phyloP scores from a whole-genome alignment of 2,113 vertebrate genomes.

The Psephotus haematonotus region DNA sequence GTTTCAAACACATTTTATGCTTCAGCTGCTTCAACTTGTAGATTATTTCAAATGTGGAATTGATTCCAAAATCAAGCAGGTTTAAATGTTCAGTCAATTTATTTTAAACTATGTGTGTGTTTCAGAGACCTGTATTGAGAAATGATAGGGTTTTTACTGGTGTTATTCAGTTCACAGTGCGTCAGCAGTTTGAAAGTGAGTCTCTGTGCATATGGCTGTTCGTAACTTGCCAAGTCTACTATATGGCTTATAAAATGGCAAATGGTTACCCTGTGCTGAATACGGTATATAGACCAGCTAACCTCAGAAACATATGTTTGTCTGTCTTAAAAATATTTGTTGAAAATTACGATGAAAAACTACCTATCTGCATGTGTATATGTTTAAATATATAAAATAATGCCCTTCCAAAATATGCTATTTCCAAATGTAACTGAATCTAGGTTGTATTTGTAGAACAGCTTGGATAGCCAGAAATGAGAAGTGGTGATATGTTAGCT shows the following conservation, averaged over 20 bases:
- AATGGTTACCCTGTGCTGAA: background rate
- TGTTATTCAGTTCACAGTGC: slow-evolving; percentile 9
- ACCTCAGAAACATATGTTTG: background rate
- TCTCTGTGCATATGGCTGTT: background rate
- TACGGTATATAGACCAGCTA: background rate
- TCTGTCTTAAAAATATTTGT: background rate
- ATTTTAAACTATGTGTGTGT: slow-evolving; percentile 59
- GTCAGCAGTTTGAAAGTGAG: slow-evolving; percentile 54
- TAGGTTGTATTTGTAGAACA: background rate
- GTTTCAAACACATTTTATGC: slow-evolving; percentile 68
- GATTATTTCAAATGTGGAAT: slow-evolving; percentile 69
- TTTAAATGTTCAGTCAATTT: slow-evolving; percentile 73
- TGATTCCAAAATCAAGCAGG: slow-evolving; percentile 75
- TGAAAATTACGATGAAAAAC: background rate
- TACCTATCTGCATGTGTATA: background rate
- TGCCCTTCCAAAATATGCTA: background rate
- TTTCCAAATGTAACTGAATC: background rate
- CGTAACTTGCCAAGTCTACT: background rate
- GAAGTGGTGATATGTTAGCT: background rate
- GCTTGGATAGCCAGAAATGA: background rate
- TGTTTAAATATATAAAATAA: background rate
- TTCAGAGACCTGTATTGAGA: slow-evolving; percentile 64
- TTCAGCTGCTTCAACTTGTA: slow-evolving; percentile 68
- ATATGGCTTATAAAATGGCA: background rate
- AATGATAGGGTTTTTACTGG: slow-evolving; percentile 13